These are phyloP conservation scores for Gryllus bimaculatus DNA, from an alignment of 1,140 invertebrate species.

Conservation along the genomic window DNA sequence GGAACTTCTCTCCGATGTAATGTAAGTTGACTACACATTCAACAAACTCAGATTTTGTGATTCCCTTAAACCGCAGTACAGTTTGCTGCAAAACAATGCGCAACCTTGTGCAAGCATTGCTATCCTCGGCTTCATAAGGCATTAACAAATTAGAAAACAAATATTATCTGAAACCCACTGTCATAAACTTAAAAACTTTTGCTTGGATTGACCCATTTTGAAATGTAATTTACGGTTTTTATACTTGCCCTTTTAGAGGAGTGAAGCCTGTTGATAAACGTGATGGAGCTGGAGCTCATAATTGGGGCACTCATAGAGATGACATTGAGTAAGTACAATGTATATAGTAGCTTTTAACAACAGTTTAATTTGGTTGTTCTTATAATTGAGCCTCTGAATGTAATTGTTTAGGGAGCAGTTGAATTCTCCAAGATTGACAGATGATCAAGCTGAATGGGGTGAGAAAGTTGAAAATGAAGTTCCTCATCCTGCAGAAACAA, in stretches of 20 bases:
- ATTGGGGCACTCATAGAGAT: slow-evolving; percentile 90
- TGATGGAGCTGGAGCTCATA: slow-evolving; percentile 86
- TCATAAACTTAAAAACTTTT: too few species aligned
- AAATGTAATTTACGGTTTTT: neutral
- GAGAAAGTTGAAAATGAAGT: slow-evolving; percentile 21
- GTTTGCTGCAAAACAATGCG: too few species aligned
- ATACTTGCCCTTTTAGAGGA: slow-evolving; percentile 49
- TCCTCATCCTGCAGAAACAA: slow-evolving; percentile 19
- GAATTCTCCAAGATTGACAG: neutral
- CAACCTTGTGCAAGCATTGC: too few species aligned
- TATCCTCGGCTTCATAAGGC: too few species aligned
- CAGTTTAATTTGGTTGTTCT: neutral
- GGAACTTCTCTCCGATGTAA: too few species aligned
- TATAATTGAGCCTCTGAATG: neutral
- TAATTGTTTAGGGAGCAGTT: slow-evolving; percentile 15
- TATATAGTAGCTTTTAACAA: neutral
- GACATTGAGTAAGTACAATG: slow-evolving; percentile 48
- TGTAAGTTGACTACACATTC: too few species aligned
- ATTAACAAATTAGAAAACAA: too few species aligned
- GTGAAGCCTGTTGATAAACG: slow-evolving; percentile 89
- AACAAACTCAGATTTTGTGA: too few species aligned
- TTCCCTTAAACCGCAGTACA: too few species aligned
- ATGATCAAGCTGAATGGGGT: slow-evolving; percentile 19
- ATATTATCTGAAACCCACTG: too few species aligned
- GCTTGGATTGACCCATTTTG: too few species aligned